Evolutionary conservation across 2,888 invertebrate species (phyloP).

Genomic region (Xestia rhomboidea): DNA sequence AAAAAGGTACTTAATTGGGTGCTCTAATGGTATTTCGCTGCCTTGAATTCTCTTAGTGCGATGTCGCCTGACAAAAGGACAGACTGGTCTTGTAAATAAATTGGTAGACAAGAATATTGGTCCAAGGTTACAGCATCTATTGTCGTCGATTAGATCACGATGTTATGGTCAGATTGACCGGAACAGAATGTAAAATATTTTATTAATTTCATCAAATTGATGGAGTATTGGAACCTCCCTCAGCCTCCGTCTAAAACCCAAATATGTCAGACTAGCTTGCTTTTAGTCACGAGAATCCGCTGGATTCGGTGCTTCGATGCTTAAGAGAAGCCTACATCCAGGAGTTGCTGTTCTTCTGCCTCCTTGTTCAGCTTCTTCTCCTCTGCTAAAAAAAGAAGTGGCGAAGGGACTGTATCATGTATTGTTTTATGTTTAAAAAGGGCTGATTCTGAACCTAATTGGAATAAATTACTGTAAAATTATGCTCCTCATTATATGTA

Average conservation of each 20-base stretch:
- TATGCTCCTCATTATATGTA: background rate
- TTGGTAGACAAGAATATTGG: conserved; percentile 3
- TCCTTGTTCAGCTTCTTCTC: background rate
- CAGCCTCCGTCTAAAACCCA: background rate
- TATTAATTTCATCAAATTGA: background rate
- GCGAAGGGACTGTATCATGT: background rate
- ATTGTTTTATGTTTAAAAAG: background rate
- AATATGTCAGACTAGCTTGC: background rate
- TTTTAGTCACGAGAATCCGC: background rate
- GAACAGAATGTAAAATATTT: background rate
- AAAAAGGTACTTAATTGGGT: conserved; percentile 32
- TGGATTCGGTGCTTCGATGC: background rate
- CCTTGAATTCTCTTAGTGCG: conserved; percentile 23
- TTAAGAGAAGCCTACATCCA: background rate
- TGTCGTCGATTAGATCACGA: background rate
- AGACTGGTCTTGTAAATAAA: conserved; percentile 23
- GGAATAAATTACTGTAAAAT: background rate
- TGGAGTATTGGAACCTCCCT: background rate
- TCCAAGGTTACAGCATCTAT: conserved; percentile 10
- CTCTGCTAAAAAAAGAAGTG: background rate
- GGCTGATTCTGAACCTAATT: background rate
- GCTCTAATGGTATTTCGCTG: conserved; percentile 28
- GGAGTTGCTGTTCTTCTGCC: background rate
- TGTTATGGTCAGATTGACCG: conserved; percentile 1
- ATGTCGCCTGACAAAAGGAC: conserved; percentile 12